Conservation (phyloP, 35 echinoderm and acorn worm genomes). For the Apostichopus californicus region DNA sequence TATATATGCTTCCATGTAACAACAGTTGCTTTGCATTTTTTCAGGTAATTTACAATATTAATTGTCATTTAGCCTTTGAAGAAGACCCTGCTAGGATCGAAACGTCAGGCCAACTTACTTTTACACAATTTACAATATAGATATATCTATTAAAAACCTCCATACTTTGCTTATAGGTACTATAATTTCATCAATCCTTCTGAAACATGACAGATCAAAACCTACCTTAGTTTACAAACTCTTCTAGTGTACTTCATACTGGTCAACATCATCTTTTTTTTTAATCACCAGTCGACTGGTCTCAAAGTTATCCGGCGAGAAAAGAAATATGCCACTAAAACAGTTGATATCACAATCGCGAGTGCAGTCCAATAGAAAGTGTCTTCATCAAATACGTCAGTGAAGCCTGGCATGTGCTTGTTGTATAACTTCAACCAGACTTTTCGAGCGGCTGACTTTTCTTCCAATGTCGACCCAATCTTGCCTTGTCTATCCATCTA, state of each 20-base stretch:
- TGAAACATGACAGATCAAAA: too few species aligned
- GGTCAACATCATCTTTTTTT: neutral
- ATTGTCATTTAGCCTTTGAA: too few species aligned
- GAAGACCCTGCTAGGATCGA: too few species aligned
- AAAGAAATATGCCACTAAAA: slow-evolving; percentile 46
- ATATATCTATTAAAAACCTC: too few species aligned
- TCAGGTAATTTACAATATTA: too few species aligned
- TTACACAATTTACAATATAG: too few species aligned
- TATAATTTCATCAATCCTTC: too few species aligned
- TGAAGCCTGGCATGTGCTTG: slow-evolving; percentile 52
- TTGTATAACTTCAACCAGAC: slow-evolving; percentile 41
- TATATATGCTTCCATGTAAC: too few species aligned
- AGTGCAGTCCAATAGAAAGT: slow-evolving; percentile 62
- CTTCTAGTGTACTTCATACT: neutral
- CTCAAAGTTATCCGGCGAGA: slow-evolving; percentile 39
- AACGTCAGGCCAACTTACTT: too few species aligned
- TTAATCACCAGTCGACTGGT: slow-evolving; percentile 51
- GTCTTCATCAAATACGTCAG: slow-evolving; percentile 53
- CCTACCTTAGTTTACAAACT: neutral
- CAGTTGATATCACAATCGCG: slow-evolving; percentile 28
- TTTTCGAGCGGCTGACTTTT: neutral
- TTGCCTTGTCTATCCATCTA: neutral
- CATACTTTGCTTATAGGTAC: too few species aligned
- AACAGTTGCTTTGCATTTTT: too few species aligned
- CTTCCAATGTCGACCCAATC: neutral